A percentile compares a stretch with the other conserved stretches of the same genome.
Evolutionary conservation across 2,113 vertebrate species (phyloP).

Genomic region (Herpetotheres cachinnans): DNA sequence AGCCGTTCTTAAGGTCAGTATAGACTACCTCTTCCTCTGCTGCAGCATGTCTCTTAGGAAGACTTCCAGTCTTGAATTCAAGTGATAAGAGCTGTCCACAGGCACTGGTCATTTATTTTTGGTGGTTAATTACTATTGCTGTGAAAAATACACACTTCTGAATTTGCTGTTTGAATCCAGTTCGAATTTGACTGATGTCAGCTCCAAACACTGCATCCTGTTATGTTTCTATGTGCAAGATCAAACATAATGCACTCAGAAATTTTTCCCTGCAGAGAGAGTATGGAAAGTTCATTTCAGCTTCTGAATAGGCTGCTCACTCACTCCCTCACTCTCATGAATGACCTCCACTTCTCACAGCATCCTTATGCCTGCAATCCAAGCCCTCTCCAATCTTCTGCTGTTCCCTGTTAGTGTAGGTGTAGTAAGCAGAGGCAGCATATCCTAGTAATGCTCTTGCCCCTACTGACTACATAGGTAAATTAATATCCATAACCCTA

Average conservation of each 20-base stretch:
- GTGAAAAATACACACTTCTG: not conserved
- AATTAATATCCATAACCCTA: not conserved
- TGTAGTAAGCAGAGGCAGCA: not conserved
- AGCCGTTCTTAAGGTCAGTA: not conserved
- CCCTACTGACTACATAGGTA: not conserved
- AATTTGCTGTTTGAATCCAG: not conserved
- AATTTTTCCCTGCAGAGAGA: not conserved
- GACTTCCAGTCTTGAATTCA: not conserved
- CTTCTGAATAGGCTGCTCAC: not conserved
- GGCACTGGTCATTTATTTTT: not conserved
- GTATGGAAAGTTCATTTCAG: not conserved
- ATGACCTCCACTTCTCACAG: not conserved
- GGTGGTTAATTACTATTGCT: not conserved
- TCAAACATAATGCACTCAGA: not conserved
- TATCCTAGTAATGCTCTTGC: not conserved
- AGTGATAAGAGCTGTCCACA: not conserved
- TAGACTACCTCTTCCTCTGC: not conserved
- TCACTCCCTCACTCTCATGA: not conserved
- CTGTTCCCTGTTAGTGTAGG: not conserved
- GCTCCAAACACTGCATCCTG: not conserved
- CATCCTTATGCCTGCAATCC: not conserved
- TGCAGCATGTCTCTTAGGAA: not conserved
- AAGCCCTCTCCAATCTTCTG: not conserved
- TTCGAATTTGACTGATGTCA: not conserved
- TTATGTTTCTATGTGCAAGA: not conserved